These are phyloP conservation scores for Pelochelys cantorii DNA, from an alignment of 2,797 vertebrate genomes.

Conservation along the genomic window DNA sequence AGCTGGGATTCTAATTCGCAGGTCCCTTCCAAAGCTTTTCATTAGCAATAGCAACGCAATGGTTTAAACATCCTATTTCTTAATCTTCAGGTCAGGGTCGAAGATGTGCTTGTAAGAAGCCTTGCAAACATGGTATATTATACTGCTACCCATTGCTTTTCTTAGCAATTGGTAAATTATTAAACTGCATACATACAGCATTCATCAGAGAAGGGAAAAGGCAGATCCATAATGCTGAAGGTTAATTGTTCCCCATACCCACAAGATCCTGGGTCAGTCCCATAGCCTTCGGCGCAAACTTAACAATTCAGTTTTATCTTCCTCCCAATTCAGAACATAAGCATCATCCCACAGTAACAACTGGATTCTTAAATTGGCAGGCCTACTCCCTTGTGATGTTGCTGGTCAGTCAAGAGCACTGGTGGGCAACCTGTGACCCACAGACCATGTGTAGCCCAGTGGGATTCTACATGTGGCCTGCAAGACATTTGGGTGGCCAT, in stretches of 20 bases:
- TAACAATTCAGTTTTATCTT: slow-evolving; percentile 55
- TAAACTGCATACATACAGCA: slow-evolving; percentile 60
- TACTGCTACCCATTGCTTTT: slow-evolving; percentile 67
- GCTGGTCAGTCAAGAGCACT: slow-evolving; percentile 65
- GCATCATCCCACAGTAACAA: background rate
- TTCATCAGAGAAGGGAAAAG: slow-evolving; percentile 54
- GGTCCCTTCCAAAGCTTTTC: slow-evolving; percentile 78
- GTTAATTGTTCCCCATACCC: background rate
- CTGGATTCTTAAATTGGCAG: slow-evolving; percentile 55
- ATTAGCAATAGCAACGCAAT: slow-evolving; percentile 79
- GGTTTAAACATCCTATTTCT: slow-evolving; percentile 77
- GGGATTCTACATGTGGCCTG: no score
- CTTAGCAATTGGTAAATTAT: slow-evolving; percentile 66
- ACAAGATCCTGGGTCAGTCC: slow-evolving; percentile 17
- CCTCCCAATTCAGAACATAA: slow-evolving; percentile 57
- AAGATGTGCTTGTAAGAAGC: slow-evolving; percentile 70
- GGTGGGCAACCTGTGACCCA: no score
- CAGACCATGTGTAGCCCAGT: no score
- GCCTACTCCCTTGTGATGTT: slow-evolving; percentile 25
- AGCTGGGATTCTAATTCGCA: slow-evolving; percentile 78
- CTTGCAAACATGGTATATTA: slow-evolving; percentile 63
- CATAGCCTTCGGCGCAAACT: slow-evolving; percentile 40
- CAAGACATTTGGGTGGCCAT: no score
- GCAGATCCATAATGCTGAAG: background rate
- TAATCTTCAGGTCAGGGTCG: slow-evolving; percentile 78